These are phyloP conservation scores for Euleptes europaea DNA, from an alignment of 2,113 vertebrate genomes.

Conservation along the genomic window DNA sequence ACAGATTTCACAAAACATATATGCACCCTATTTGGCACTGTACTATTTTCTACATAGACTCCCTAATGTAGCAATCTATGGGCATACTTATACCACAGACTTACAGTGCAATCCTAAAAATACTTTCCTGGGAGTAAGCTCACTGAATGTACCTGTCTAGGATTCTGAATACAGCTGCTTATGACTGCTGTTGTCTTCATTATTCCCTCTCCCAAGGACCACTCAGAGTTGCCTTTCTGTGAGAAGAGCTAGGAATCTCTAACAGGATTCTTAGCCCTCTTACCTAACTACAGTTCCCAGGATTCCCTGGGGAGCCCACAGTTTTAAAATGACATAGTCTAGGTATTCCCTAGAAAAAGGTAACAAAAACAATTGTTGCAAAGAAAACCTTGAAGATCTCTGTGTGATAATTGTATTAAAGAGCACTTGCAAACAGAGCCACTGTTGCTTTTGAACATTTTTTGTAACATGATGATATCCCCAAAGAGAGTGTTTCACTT, in stretches of 20 bases:
- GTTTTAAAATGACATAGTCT: neutral
- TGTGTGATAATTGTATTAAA: conserved; percentile 62
- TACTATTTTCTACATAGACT: neutral
- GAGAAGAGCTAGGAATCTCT: neutral
- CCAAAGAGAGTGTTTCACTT: conserved; percentile 60
- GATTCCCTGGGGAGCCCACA: neutral
- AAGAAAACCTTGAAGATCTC: conserved; percentile 53
- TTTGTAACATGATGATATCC: conserved; percentile 64
- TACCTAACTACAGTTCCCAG: neutral
- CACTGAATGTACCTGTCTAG: too few relatives aligned
- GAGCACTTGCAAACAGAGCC: conserved; percentile 64
- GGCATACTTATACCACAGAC: neutral
- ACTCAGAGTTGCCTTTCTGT: neutral
- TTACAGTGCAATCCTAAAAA: too few relatives aligned
- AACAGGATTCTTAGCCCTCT: neutral
- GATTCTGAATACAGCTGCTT: too few relatives aligned
- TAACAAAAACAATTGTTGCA: conserved; percentile 52
- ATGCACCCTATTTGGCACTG: neutral
- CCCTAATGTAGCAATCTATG: neutral
- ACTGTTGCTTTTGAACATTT: conserved; percentile 68
- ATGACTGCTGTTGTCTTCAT: too few relatives aligned
- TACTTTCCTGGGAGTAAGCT: too few relatives aligned
- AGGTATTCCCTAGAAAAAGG: neutral
- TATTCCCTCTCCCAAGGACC: too few relatives aligned
- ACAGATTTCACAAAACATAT: too few relatives aligned